phyloP scores from a whole-genome alignment of 2,113 vertebrate genomes.

The Agelaius tricolor region DNA sequence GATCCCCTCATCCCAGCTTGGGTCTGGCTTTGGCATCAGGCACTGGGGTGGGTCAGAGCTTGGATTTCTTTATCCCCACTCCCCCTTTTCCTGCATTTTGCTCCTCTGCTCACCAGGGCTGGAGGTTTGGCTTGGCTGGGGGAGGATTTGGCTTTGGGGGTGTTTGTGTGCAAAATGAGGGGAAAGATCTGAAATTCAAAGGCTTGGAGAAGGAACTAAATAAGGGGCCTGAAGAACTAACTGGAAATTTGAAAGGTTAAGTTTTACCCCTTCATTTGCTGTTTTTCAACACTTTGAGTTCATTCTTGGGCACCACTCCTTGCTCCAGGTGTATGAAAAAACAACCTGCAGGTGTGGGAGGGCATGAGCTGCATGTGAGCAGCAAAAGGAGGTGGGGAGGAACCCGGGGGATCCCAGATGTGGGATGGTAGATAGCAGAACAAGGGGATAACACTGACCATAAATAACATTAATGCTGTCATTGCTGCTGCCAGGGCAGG shows the following conservation, averaged over 20 bases:
- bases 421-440: rapidly evolving
- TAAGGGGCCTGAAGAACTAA: rapidly evolving
- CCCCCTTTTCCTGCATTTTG: not conserved
- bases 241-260: not conserved
- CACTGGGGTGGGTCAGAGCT: not conserved
- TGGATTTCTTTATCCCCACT: not conserved
- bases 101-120: not conserved
- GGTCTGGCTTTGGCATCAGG: not conserved
- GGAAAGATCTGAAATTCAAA: not conserved
- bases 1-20: not conserved
- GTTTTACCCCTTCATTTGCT: not conserved
- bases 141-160: not conserved
- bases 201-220: not conserved
- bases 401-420: not conserved
- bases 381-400: not conserved
- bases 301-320: not conserved
- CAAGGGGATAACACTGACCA: not conserved
- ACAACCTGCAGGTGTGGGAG: not conserved
- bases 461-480: not conserved
- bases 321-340: too few species aligned
- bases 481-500: not conserved
- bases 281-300: not conserved
- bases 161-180: not conserved
- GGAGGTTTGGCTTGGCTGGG: too few species aligned
- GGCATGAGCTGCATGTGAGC: not conserved